A percentile compares a stretch with the other conserved stretches of the same genome.
These are phyloP conservation scores for Tonatia bakeri DNA, from an alignment of 2,113 vertebrate species.

Conservation along the genomic window DNA sequence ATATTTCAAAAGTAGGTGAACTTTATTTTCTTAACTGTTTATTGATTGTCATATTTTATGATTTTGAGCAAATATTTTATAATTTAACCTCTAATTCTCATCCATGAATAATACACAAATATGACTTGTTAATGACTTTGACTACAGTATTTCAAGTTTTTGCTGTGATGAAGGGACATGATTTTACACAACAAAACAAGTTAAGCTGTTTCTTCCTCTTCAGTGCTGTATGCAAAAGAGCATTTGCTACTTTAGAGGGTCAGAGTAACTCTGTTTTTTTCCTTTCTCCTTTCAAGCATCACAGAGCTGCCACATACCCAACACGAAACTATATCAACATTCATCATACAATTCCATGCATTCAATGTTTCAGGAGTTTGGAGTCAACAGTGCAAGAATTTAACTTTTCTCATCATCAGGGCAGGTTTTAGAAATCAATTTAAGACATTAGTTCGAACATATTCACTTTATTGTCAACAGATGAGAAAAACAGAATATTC, in stretches of 20 bases:
- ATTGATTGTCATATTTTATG: background rate
- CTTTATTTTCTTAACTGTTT: conserved; percentile 31
- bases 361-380: background rate
- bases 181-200: background rate
- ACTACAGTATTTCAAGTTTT: background rate
- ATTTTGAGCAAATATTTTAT: background rate
- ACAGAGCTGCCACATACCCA: background rate
- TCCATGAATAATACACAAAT: background rate
- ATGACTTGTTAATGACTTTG: background rate
- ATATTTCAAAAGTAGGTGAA: conserved; percentile 93
- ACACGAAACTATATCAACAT: background rate
- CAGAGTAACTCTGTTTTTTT: background rate
- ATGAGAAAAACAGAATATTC: background rate
- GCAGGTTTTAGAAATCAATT: background rate
- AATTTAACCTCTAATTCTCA: background rate
- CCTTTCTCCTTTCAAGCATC: background rate
- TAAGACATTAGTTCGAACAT: background rate
- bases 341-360: background rate
- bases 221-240: background rate
- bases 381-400: background rate
- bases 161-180: background rate
- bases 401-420: background rate
- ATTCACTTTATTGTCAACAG: background rate
- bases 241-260: background rate
- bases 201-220: background rate